Conservation (phyloP, 1,140 invertebrate species). For the Ceratina calcarata region DNA sequence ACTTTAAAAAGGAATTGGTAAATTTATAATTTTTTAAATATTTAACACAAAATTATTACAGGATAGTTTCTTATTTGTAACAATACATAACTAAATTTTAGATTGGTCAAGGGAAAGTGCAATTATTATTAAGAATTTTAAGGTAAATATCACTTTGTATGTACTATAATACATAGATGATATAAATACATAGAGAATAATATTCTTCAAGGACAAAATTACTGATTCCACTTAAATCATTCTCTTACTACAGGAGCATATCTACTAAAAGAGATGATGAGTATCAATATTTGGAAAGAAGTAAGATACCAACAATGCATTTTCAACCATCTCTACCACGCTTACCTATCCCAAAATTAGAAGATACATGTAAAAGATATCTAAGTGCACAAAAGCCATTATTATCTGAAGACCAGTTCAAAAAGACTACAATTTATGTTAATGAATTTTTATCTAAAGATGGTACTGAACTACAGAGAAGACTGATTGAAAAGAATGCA, state of each 20-base stretch:
- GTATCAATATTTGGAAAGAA: conserved; percentile 90
- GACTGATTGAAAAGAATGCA: conserved; percentile 87
- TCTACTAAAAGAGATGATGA: conserved; percentile 61
- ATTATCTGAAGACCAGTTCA: conserved; percentile 83
- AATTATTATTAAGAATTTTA: too few relatives aligned
- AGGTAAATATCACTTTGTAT: too few relatives aligned
- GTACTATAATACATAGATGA: too few relatives aligned
- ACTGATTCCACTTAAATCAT: too few relatives aligned
- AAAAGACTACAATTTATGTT: conserved; percentile 84
- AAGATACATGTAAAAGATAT: conserved; percentile 92
- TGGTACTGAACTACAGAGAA: conserved; percentile 87
- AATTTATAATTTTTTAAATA: too few relatives aligned
- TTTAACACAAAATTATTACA: too few relatives aligned
- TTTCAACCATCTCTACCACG: conserved; percentile 96
- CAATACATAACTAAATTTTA: too few relatives aligned
- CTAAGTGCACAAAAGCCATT: conserved; percentile 91
- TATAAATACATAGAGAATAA: too few relatives aligned
- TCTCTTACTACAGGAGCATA: conserved; percentile 39
- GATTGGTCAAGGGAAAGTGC: too few relatives aligned
- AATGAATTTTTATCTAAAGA: conserved; percentile 85
- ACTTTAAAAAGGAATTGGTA: too few relatives aligned
- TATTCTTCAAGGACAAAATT: too few relatives aligned
- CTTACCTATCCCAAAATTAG: conserved; percentile 94
- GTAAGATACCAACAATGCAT: conserved; percentile 92
- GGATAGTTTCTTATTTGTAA: too few relatives aligned